A percentile compares a stretch with the other conserved stretches of the same genome.
Conservation (phyloP, 2,888 invertebrate genomes). For the Imbricaverruca yamaguchii region DNA sequence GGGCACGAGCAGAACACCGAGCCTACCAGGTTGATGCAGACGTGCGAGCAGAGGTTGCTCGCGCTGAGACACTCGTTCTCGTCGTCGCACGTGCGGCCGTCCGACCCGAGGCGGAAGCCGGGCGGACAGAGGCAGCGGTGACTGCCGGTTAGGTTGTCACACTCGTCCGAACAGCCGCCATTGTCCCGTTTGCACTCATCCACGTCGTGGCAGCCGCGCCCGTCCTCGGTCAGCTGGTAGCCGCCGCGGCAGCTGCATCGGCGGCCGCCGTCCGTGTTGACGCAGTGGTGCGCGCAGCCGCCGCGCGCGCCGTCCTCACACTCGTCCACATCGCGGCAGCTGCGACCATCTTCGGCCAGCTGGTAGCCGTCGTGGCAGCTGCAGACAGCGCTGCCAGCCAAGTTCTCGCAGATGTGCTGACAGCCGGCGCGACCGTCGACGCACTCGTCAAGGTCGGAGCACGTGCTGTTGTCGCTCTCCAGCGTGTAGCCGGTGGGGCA, state of each 20-base stretch:
- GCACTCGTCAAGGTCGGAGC: slow-evolving; percentile 33
- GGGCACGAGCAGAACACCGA: slow-evolving; percentile 53
- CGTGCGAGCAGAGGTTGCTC: slow-evolving; percentile 48
- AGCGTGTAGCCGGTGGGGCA: slow-evolving; percentile 48
- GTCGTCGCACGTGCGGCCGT: slow-evolving; percentile 42
- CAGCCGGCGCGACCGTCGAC: slow-evolving; percentile 28
- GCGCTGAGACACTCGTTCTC: slow-evolving; percentile 43
- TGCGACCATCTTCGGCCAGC: slow-evolving; percentile 28
- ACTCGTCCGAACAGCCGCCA: slow-evolving; percentile 30
- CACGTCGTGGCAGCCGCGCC: slow-evolving; percentile 34
- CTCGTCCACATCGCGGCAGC: slow-evolving; percentile 54
- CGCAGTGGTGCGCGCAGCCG: slow-evolving; percentile 45
- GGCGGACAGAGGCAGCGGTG: slow-evolving; percentile 42
- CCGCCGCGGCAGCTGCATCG: slow-evolving; percentile 42
- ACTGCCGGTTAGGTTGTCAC: slow-evolving; percentile 31
- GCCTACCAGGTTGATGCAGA: slow-evolving; percentile 50
- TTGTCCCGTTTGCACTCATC: slow-evolving; percentile 34
- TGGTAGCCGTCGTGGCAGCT: slow-evolving; percentile 31
- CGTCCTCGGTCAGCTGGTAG: slow-evolving; percentile 39
- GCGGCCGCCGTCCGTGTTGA: slow-evolving; percentile 30
- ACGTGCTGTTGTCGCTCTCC: slow-evolving; percentile 37
- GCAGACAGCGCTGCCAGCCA: slow-evolving; percentile 22
- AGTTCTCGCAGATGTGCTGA: slow-evolving; percentile 30
- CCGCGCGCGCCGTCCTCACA: slow-evolving; percentile 50
- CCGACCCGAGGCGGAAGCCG: slow-evolving; percentile 42